These are phyloP conservation scores for Nemotelus nigrinus DNA, from an alignment of 2,888 invertebrate genomes.

Conservation along the genomic window DNA sequence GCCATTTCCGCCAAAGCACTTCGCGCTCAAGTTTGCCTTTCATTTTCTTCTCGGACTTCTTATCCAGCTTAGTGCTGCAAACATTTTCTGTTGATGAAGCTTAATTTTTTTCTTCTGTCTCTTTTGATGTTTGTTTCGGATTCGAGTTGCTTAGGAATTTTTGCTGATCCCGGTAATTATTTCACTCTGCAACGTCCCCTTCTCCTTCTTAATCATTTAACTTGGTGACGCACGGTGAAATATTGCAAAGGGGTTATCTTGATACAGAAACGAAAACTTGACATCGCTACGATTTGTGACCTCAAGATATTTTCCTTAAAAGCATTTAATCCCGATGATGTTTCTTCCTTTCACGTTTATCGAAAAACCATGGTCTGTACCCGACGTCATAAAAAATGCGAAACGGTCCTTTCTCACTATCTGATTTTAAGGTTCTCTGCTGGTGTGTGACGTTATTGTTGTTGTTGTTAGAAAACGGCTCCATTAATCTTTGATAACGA, in stretches of 20 bases:
- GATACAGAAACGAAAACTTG: not conserved
- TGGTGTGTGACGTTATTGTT: not conserved
- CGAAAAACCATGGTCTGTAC: too few relatives aligned
- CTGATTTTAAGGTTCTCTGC: not conserved
- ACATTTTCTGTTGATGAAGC: not conserved
- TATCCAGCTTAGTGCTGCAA: not conserved
- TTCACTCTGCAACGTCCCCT: not conserved
- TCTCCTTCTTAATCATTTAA: not conserved
- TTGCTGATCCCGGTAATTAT: slow-evolving; percentile 8
- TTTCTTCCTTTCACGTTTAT: not conserved
- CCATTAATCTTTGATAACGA: slow-evolving; percentile 50
- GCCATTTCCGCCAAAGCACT: not conserved
- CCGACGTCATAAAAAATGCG: not conserved
- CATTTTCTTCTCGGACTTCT: not conserved
- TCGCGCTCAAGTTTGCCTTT: not conserved
- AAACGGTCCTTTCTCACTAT: not conserved
- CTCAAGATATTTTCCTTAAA: not conserved
- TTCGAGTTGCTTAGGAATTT: too few relatives aligned
- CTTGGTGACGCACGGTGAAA: not conserved
- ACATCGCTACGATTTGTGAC: not conserved
- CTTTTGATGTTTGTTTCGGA: slow-evolving; percentile 4
- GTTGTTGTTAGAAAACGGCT: slow-evolving; percentile 19
- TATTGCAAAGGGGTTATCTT: not conserved
- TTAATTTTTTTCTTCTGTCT: slow-evolving; percentile 2
- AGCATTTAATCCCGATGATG: not conserved